phyloP scores from a whole-genome alignment of 2,888 invertebrate species.

The Pomacea canaliculata region DNA sequence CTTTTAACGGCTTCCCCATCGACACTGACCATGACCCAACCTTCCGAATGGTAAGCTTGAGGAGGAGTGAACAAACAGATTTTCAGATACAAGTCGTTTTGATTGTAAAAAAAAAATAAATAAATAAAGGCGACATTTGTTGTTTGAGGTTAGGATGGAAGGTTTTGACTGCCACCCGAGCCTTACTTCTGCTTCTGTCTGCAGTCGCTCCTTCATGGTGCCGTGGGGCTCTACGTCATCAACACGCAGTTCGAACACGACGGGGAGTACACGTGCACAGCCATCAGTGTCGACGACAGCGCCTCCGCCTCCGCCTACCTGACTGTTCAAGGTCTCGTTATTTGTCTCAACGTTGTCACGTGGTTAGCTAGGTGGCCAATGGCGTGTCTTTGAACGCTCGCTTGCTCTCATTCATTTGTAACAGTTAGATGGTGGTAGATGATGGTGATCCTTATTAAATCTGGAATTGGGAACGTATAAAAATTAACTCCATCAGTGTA shows the following conservation, averaged over 20 bases:
- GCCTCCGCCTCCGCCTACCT: constrained; percentile 35
- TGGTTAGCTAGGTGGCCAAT: background rate
- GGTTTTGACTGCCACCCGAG: no score
- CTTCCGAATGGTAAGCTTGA: constrained; percentile 10
- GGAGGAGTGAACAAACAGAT: no score
- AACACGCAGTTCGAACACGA: constrained; percentile 88
- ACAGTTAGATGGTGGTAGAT: no score
- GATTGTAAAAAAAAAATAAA: no score
- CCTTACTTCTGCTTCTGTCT: no score
- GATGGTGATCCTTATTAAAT: no score
- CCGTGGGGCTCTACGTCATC: constrained; percentile 72
- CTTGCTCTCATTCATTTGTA: background rate
- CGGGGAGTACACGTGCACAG: constrained; percentile 91
- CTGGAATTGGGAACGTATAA: no score
- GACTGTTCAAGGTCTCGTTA: constrained; percentile 39
- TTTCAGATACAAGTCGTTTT: no score
- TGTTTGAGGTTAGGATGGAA: no score
- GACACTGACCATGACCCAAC: constrained; percentile 43
- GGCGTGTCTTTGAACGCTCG: background rate
- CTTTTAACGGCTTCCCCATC: constrained; percentile 77
- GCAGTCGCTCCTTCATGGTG: constrained; percentile 8
- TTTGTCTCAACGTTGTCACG: no score
- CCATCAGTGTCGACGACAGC: constrained; percentile 77
- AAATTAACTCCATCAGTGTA: no score
- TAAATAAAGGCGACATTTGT: no score